These are phyloP conservation scores for Lepidothrix coronata DNA, from an alignment of 2,113 vertebrate genomes.

Conservation along the genomic window DNA sequence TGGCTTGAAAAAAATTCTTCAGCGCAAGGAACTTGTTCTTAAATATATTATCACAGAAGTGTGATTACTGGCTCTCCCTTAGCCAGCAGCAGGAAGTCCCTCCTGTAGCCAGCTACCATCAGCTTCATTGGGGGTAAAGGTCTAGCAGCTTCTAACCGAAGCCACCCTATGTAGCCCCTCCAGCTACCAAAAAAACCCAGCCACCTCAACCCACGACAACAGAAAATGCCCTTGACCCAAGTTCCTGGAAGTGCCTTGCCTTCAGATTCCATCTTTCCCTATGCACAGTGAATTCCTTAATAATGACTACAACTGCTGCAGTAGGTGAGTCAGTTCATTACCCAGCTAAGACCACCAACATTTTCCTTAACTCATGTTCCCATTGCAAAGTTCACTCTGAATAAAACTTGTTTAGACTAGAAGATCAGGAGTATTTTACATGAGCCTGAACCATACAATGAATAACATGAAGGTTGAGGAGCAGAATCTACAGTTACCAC, in stretches of 20 bases:
- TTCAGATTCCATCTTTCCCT: background rate
- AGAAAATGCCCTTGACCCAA: background rate
- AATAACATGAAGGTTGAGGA: background rate
- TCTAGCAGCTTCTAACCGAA: too few relatives aligned
- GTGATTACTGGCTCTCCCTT: too few relatives aligned
- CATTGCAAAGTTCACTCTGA: background rate
- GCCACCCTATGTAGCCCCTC: too few relatives aligned
- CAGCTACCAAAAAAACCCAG: too few relatives aligned
- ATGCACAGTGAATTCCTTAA: background rate
- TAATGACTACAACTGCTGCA: background rate
- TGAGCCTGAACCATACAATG: background rate
- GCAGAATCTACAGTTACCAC: background rate
- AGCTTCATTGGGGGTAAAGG: too few relatives aligned
- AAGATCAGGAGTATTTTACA: background rate
- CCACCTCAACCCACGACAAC: too few relatives aligned
- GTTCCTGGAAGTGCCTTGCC: background rate
- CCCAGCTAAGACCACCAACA: background rate
- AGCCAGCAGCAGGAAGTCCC: too few relatives aligned
- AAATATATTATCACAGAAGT: too few relatives aligned
- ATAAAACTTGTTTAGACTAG: background rate
- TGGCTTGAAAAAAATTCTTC: too few relatives aligned
- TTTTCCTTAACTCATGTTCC: background rate
- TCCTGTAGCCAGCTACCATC: too few relatives aligned
- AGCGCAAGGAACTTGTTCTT: too few relatives aligned
- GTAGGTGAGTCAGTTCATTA: background rate